These are phyloP conservation scores for Pangasius larnaudii DNA, from an alignment of 2,797 vertebrate genomes.

Conservation along the genomic window DNA sequence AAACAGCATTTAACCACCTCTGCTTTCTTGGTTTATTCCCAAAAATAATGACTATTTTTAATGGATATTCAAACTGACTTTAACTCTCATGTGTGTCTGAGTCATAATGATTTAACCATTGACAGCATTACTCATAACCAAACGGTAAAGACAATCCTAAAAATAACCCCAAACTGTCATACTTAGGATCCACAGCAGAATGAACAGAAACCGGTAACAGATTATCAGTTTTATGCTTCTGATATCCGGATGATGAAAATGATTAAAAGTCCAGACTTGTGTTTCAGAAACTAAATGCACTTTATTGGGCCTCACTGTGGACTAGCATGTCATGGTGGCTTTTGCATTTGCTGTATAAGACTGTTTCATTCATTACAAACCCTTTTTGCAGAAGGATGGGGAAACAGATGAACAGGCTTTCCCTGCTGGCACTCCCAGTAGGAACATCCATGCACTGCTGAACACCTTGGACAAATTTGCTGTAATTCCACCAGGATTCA, in stretches of 20 bases:
- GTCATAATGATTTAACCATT: slow-evolving; percentile 3
- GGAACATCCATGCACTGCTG: slow-evolving; percentile 71
- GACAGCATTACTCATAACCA: background rate
- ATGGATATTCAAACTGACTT: background rate
- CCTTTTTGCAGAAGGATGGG: slow-evolving; percentile 66
- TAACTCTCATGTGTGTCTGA: background rate
- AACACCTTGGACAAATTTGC: slow-evolving; percentile 72
- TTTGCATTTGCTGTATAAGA: slow-evolving; percentile 37
- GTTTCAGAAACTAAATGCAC: slow-evolving; percentile 13
- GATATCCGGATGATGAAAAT: slow-evolving; percentile 53
- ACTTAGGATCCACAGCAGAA: slow-evolving; percentile 14
- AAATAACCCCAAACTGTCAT: background rate
- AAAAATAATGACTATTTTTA: background rate
- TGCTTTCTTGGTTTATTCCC: background rate
- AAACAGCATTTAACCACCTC: background rate
- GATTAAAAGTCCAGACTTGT: slow-evolving; percentile 67
- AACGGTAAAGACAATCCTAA: background rate
- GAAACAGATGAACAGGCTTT: slow-evolving; percentile 66
- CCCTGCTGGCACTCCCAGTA: slow-evolving; percentile 67
- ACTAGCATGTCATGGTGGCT: slow-evolving; percentile 25
- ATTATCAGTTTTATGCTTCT: slow-evolving; percentile 17
- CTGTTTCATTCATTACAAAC: slow-evolving; percentile 76
- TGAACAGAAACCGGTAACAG: slow-evolving; percentile 28
- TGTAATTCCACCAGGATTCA: slow-evolving; percentile 35
- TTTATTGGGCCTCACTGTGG: slow-evolving; percentile 24